Base-by-base conservation (phyloP, 2,113 vertebrate genomes). In the Notothenia coriiceps region DNA sequence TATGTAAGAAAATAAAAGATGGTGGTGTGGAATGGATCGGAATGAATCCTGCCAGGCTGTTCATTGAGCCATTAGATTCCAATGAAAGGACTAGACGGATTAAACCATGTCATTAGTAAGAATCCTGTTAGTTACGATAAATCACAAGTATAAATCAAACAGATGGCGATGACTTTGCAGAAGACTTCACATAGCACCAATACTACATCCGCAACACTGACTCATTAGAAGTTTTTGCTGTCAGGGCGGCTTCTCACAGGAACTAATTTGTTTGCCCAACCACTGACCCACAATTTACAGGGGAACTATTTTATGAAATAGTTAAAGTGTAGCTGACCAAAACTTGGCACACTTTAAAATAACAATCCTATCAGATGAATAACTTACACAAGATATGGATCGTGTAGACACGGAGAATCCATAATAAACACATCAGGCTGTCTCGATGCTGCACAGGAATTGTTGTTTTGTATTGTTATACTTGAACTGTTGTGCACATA, bases 401-500 rank as follows among this genome's bases (percentile, higher is more conserved):
- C 49, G 2, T 20, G 17, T 35, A 6, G 22, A 46, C 55, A 33
- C 9, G 6, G 10, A 47, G 2, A 55, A 6, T 35, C 9, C 7
- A 44, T 56, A 17, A 46, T 10, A 67, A 62, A 51, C 52, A 43
- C 20, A 46, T 13, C 25, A 43, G 22, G 15, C 6, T 54, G 40
- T 60, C 17, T 11, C n/a, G 59, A 18, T 18, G 59, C 63, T 61
- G 35, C 25, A 56, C 20, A 52, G 44, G 44, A n/a, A 69, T 10
- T 43, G 2, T 4, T 9, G 33, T 15, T 35, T 47, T n/a, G 15
- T 10, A 52, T 51, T 73, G 62, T 35, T 17, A 44, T 6, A 64
- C 29, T 47, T 56, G 4, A 84, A 70, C 51, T 9, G 49, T 17
- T 70, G 46, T 50, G 40, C 59, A 35, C 35, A 40, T 40, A 69